These are phyloP conservation scores for Todus mexicanus DNA, from an alignment of 2,797 vertebrate species.

Conservation along the genomic window DNA sequence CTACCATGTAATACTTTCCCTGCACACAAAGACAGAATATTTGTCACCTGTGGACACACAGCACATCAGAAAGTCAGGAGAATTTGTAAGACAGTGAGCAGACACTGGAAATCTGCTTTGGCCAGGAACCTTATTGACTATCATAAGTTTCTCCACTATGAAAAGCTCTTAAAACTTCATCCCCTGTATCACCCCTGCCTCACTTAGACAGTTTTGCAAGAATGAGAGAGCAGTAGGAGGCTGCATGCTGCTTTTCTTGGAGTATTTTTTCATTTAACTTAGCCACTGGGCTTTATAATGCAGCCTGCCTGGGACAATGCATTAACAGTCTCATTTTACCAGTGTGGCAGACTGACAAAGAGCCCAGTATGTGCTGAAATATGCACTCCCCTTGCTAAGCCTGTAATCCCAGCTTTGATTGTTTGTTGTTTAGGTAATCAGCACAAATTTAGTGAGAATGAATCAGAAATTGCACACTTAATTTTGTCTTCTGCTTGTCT, in stretches of 20 bases:
- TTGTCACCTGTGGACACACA: neutral
- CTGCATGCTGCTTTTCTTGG: neutral
- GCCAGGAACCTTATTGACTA: neutral
- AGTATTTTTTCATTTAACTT: conserved; percentile 34
- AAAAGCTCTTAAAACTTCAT: neutral
- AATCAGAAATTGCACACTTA: neutral
- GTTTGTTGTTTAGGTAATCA: neutral
- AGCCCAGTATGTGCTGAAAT: conserved; percentile 53
- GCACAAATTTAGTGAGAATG: conserved; percentile 18
- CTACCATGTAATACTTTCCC: neutral
- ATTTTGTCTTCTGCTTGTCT: conserved; percentile 12
- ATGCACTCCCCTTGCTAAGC: conserved; percentile 43
- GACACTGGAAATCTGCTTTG: neutral
- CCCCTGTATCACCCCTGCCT: neutral
- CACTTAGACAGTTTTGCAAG: neutral
- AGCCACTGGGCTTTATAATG: conserved; percentile 23
- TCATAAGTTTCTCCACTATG: neutral
- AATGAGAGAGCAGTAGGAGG: neutral
- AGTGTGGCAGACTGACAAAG: conserved; percentile 55
- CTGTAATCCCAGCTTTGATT: conserved; percentile 44
- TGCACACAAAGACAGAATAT: neutral
- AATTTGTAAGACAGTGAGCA: neutral
- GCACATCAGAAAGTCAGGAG: neutral
- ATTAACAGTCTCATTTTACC: conserved; percentile 54
- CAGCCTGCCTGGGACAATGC: conserved; percentile 28